A percentile compares a stretch with the other conserved stretches of the same genome.
Conservation (phyloP, 2,797 vertebrate species). For the Squalus acanthias region DNA sequence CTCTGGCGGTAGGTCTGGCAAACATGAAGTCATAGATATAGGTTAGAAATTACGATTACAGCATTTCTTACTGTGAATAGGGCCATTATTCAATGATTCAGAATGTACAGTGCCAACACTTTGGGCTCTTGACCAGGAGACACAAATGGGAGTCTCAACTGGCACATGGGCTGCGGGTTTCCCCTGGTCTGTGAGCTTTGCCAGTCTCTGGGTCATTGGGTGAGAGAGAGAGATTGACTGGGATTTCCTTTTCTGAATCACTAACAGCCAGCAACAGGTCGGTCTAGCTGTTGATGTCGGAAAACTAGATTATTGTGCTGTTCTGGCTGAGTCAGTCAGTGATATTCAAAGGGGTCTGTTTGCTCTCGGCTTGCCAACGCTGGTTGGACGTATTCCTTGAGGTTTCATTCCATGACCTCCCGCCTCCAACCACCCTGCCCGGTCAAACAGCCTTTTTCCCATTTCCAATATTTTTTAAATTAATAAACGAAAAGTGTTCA, state of each 20-base stretch:
- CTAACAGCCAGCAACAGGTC: neutral
- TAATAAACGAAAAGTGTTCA: neutral
- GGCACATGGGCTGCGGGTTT: neutral
- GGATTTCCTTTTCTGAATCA: neutral
- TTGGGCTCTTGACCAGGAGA: neutral
- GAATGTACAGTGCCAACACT: neutral
- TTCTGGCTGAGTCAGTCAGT: neutral
- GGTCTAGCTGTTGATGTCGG: neutral
- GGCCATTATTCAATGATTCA: neutral
- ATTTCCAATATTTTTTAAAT: neutral
- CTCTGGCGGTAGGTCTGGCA: neutral
- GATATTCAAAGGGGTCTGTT: neutral
- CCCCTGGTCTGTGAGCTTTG: neutral
- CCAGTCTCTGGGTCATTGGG: neutral
- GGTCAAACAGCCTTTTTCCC: neutral
- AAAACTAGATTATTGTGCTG: neutral
- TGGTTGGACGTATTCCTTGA: neutral
- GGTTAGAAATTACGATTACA: neutral
- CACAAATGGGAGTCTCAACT: neutral
- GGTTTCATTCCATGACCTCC: neutral
- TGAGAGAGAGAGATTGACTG: neutral
- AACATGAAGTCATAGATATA: neutral
- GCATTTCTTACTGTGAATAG: neutral
- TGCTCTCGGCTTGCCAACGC: neutral
- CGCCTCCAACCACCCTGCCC: neutral